phyloP scores from a whole-genome alignment of 2,888 invertebrate genomes.

The Lobophora halterata region DNA sequence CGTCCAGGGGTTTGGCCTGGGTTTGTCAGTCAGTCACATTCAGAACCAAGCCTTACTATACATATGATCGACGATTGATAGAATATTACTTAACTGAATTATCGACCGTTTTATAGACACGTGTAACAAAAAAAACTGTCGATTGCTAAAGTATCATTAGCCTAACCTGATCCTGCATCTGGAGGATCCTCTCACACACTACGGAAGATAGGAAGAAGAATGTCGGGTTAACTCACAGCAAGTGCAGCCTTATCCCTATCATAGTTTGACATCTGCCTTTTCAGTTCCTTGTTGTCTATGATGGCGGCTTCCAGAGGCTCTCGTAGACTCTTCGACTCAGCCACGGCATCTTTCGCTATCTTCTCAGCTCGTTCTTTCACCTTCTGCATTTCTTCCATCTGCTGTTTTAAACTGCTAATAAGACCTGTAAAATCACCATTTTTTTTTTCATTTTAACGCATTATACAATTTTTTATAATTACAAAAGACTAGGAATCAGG shows the following conservation, averaged over 20 bases:
- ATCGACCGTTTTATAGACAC: too few species aligned
- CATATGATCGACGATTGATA: too few species aligned
- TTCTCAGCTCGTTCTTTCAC: slow-evolving; percentile 90
- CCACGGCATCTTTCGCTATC: slow-evolving; percentile 82
- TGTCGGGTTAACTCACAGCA: slow-evolving; percentile 77
- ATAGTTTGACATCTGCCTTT: slow-evolving; percentile 90
- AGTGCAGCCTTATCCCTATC: slow-evolving; percentile 91
- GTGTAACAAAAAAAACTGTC: too few species aligned
- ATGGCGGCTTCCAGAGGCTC: slow-evolving; percentile 87
- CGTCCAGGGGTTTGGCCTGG: too few species aligned
- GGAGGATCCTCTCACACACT: too few species aligned
- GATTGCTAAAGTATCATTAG: too few species aligned
- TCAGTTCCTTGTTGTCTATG: slow-evolving; percentile 85
- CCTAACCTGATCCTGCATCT: too few species aligned
- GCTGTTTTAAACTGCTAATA: slow-evolving; percentile 91
- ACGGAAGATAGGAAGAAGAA: too few species aligned
- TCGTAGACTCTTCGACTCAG: slow-evolving; percentile 86
- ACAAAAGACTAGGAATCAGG: background rate
- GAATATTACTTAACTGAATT: too few species aligned
- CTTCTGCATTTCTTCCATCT: slow-evolving; percentile 88
- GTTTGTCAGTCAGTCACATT: too few species aligned
- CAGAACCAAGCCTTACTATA: too few species aligned
- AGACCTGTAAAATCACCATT: slow-evolving; percentile 61
- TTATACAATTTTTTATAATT: too few species aligned
- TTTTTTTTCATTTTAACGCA: background rate